These are phyloP conservation scores for Micrasema longulum DNA, from an alignment of 1,140 invertebrate genomes.

Conservation along the genomic window DNA sequence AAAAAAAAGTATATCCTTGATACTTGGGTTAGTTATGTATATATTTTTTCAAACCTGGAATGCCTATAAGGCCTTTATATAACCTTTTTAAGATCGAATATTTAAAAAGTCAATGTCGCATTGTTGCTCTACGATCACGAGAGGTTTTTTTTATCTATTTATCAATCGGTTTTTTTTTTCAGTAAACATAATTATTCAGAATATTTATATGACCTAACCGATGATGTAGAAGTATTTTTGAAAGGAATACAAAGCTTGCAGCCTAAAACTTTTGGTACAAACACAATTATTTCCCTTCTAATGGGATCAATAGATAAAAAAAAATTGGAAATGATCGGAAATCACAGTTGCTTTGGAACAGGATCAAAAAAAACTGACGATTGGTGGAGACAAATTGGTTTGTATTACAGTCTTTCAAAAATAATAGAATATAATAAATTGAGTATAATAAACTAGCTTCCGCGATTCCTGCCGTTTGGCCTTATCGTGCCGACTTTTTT, in stretches of 20 bases:
- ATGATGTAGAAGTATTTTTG: slow-evolving; percentile 46
- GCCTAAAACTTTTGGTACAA: slow-evolving; percentile 46
- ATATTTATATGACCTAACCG: slow-evolving; percentile 37
- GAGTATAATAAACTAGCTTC: too few relatives aligned
- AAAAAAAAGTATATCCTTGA: too few relatives aligned
- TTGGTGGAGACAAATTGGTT: slow-evolving; percentile 52
- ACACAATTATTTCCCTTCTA: slow-evolving; percentile 44
- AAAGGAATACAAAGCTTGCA: slow-evolving; percentile 44
- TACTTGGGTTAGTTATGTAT: too few relatives aligned
- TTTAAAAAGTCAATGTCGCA: too few relatives aligned
- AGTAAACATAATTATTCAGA: slow-evolving; percentile 4
- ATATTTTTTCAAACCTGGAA: too few relatives aligned
- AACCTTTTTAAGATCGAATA: too few relatives aligned
- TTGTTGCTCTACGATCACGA: too few relatives aligned
- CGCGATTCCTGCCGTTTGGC: too few relatives aligned
- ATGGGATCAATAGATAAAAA: slow-evolving; percentile 43
- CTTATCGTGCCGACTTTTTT: too few relatives aligned
- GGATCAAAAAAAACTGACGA: slow-evolving; percentile 39
- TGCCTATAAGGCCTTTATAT: too few relatives aligned
- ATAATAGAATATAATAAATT: too few relatives aligned
- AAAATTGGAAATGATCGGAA: slow-evolving; percentile 15
- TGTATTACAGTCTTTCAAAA: too few relatives aligned
- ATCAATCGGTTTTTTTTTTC: slow-evolving; percentile 19
- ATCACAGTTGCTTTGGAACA: slow-evolving; percentile 36
- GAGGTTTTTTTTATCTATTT: neutral